phyloP scores from a whole-genome alignment of 1,140 invertebrate genomes.

The Brachionus paranguensis region DNA sequence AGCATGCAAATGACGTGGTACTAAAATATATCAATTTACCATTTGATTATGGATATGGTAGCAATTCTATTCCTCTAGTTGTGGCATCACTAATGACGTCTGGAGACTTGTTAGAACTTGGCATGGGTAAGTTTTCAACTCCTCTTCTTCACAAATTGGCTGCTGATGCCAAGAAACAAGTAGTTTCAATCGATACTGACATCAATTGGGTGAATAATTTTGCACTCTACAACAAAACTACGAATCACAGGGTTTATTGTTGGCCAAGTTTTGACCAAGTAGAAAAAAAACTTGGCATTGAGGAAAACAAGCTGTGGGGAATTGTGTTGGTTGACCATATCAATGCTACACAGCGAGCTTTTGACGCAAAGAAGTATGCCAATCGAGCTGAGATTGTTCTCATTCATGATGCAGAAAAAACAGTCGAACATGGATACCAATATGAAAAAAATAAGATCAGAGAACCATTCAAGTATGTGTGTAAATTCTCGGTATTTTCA shows the following conservation, averaged over 20 bases:
- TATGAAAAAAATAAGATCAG: conserved; percentile 15
- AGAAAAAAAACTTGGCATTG: not conserved
- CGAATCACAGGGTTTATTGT: not conserved
- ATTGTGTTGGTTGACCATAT: conserved; percentile 18
- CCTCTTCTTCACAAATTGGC: not conserved
- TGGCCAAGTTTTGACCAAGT: not conserved
- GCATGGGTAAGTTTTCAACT: conserved; percentile 8
- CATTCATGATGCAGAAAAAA: conserved; percentile 18
- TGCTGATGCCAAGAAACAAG: not conserved
- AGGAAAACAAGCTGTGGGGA: not conserved
- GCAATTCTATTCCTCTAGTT: not conserved
- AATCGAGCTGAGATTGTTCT: not conserved
- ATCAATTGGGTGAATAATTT: conserved; percentile 12
- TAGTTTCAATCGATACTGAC: conserved; percentile 18
- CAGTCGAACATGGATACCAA: not conserved
- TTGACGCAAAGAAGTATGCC: not conserved
- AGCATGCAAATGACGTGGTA: not conserved
- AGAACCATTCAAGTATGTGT: not conserved
- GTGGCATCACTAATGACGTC: not conserved
- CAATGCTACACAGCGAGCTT: not conserved
- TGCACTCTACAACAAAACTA: not conserved
- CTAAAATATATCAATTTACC: not conserved
- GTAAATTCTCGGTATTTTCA: conserved; percentile 15
- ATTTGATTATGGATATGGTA: conserved; percentile 6
- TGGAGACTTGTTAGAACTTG: conserved; percentile 13